Conservation (phyloP, 2,113 vertebrate genomes). For the Ophiodon elongatus region DNA sequence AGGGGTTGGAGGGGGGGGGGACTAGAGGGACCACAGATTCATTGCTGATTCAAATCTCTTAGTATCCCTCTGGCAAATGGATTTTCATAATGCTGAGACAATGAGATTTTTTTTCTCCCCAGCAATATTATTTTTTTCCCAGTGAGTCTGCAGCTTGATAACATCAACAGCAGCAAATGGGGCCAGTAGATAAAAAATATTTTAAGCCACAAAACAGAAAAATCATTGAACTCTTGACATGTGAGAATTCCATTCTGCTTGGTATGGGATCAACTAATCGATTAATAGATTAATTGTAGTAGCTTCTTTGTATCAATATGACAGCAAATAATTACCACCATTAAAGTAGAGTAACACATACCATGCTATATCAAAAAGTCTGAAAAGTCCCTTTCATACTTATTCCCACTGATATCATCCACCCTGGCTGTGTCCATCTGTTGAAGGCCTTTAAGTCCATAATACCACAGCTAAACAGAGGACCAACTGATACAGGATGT, state of each 20-base stretch:
- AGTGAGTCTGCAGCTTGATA: constrained; percentile 28
- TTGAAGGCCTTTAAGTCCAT: constrained; percentile 39
- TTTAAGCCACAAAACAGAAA: background rate
- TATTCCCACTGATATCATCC: constrained; percentile 23
- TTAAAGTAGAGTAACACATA: background rate
- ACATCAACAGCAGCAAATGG: constrained; percentile 28
- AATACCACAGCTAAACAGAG: constrained; percentile 39
- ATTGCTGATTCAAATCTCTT: constrained; percentile 78
- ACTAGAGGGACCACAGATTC: constrained; percentile 66
- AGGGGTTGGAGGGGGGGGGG: constrained; percentile 11
- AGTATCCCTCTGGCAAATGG: constrained; percentile 75
- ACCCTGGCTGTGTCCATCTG: constrained; percentile 42
- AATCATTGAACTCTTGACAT: background rate
- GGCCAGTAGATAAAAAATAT: constrained; percentile 6
- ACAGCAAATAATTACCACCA: background rate
- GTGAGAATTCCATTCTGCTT: background rate
- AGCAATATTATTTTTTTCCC: constrained; percentile 36
- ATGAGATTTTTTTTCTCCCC: constrained; percentile 55
- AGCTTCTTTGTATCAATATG: background rate
- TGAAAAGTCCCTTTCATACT: constrained; percentile 32
- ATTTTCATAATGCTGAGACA: constrained; percentile 82
- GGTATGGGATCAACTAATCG: background rate
- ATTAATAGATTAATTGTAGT: background rate
- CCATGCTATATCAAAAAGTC: background rate
- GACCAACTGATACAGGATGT: constrained; percentile 60